Percentiles rank a stretch among this genome's conserved stretches.
phyloP scores from a whole-genome alignment of 2,888 invertebrate species.

The Plagiodera versicolora region DNA sequence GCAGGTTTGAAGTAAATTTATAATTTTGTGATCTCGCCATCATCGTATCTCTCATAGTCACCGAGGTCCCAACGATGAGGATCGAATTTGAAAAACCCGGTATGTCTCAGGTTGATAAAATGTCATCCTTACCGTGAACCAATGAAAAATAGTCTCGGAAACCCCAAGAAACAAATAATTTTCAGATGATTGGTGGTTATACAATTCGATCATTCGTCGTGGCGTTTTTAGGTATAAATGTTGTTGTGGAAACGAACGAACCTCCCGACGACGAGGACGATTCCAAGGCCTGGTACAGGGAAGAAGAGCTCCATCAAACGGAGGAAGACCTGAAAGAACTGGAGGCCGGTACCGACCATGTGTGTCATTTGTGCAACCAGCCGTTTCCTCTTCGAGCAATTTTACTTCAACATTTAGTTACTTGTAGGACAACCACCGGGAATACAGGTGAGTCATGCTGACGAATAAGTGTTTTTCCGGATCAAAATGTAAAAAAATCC shows the following conservation, averaged over 20 bases:
- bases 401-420: slow-evolving; percentile 51
- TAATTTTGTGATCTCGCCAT: too few species aligned
- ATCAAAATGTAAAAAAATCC: too few species aligned
- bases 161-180: too few species aligned
- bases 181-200: not conserved
- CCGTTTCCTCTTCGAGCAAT: slow-evolving; percentile 51
- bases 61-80: too few species aligned
- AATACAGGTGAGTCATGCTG: slow-evolving; percentile 45
- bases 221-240: slow-evolving; percentile 63
- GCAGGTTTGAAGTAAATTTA: too few species aligned
- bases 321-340: slow-evolving; percentile 55
- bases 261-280: slow-evolving; percentile 46
- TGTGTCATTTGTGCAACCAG: slow-evolving; percentile 53
- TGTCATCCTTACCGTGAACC: too few species aligned
- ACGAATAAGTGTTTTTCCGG: too few species aligned
- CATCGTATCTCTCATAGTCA: too few species aligned
- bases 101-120: too few species aligned
- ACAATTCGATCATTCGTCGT: too few species aligned
- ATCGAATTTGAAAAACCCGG: too few species aligned
- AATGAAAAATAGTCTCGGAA: too few species aligned
- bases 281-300: slow-evolving; percentile 52
- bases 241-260: slow-evolving; percentile 66
- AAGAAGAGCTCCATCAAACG: slow-evolving; percentile 55
- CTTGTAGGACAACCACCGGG: slow-evolving; percentile 47
- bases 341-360: slow-evolving; percentile 51